Evolutionary conservation across 2,888 invertebrate species (phyloP).

Genomic region (Kuschelorhynchus macadamiae): DNA sequence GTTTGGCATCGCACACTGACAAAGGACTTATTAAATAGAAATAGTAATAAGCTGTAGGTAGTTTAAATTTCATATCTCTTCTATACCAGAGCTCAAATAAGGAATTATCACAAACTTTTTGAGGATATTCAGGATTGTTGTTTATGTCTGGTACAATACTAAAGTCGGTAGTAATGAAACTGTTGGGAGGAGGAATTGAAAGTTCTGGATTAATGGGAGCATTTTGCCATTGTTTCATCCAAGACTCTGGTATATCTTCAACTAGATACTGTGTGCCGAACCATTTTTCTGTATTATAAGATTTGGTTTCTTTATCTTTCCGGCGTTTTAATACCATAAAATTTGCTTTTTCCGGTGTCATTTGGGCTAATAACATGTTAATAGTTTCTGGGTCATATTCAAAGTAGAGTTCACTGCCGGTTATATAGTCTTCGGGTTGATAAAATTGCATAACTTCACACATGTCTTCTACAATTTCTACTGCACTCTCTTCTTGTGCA

Average conservation of each 20-base stretch:
- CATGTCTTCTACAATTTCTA: slow-evolving; percentile 84
- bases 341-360: slow-evolving; percentile 79
- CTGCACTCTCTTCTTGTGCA: slow-evolving; percentile 78
- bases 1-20: slow-evolving; percentile 74
- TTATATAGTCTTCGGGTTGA: slow-evolving; percentile 83
- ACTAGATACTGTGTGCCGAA: slow-evolving; percentile 84
- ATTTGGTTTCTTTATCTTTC: slow-evolving; percentile 69
- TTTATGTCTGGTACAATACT: slow-evolving; percentile 70
- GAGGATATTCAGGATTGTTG: slow-evolving; percentile 70
- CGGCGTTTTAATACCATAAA: slow-evolving; percentile 79
- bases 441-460: slow-evolving; percentile 86
- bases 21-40: slow-evolving; percentile 82
- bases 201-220: slow-evolving; percentile 74
- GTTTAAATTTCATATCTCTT: slow-evolving; percentile 84
- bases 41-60: slow-evolving; percentile 83
- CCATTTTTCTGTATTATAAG: slow-evolving; percentile 84
- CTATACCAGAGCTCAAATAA: slow-evolving; percentile 85
- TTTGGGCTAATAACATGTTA: slow-evolving; percentile 72
- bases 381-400: slow-evolving; percentile 83
- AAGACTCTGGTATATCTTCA: slow-evolving; percentile 74
- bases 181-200: slow-evolving; percentile 79
- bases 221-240: slow-evolving; percentile 76
- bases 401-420: slow-evolving; percentile 81
- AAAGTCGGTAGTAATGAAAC: slow-evolving; percentile 82
- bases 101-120: slow-evolving; percentile 72